Conservation (phyloP, 92 coral and sea anemone genomes). For the Phenganax stokvisi region DNA sequence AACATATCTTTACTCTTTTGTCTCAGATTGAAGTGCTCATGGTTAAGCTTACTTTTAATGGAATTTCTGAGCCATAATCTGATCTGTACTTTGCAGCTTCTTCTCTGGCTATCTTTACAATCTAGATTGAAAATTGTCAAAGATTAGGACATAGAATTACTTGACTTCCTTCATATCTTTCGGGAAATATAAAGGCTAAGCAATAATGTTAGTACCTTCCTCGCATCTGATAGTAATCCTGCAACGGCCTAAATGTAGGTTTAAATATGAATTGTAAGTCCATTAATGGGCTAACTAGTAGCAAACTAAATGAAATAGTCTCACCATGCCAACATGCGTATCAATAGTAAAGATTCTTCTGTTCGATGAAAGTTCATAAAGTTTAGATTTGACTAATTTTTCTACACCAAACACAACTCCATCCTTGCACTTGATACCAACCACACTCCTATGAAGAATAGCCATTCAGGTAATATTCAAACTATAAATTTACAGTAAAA, state of each 20-base stretch:
- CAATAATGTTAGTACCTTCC: conserved; percentile 56
- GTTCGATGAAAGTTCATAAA: conserved; percentile 89
- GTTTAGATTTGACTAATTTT: conserved; percentile 84
- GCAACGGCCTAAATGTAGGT: conserved; percentile 72
- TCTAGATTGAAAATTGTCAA: conserved; percentile 37
- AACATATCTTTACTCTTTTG: neutral
- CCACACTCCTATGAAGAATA: conserved; percentile 57
- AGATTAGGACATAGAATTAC: neutral
- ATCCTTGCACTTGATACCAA: conserved; percentile 86
- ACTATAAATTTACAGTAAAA: neutral
- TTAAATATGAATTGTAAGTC: neutral
- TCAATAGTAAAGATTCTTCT: conserved; percentile 91
- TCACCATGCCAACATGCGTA: conserved; percentile 93
- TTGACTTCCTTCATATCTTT: no score
- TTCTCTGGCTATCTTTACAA: conserved; percentile 83
- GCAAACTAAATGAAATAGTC: conserved; percentile 1
- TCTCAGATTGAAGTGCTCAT: neutral
- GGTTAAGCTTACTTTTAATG: conserved; percentile 67
- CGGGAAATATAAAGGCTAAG: no score
- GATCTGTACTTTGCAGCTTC: conserved; percentile 96
- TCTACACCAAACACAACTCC: conserved; percentile 99
- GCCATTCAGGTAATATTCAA: neutral
- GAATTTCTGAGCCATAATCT: conserved; percentile 88
- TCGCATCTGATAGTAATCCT: conserved; percentile 90
- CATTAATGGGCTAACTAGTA: neutral